Base-by-base conservation (phyloP, 2,888 invertebrate genomes). In the Macrosoma leucophasiata region DNA sequence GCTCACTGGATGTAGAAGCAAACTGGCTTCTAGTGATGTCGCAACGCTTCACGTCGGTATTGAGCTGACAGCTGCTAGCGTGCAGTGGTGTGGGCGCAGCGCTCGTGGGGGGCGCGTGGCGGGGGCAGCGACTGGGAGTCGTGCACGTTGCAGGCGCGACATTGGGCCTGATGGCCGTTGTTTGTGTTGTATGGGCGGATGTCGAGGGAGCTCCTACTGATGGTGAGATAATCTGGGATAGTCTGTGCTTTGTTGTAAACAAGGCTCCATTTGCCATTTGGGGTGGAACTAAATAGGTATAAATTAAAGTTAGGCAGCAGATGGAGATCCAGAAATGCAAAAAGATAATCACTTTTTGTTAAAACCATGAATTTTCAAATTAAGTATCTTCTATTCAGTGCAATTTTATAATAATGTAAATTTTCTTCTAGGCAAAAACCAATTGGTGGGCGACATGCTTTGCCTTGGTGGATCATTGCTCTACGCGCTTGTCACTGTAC, bases 21-120 rank as follows among this genome's bases (percentile, higher is more conserved):
- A 91, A 92, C 62, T 95, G 91, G 68, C 77, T 95, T 41, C 86
- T 95, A 40, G 92, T 94, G 9, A 88, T 90, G 62, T 93, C 95
- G 1, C 95, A 94, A 73, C 54, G 84, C 7, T 85, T 74, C 50
- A 84, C 84, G 1, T 85, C 84, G 1, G 84, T 81, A 22, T 52
- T 84, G 40, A 78, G 79, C 73, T 89, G 90, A 77, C 87, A 95
- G 91, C 84, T 95, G 60, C 77, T 95, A 54, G 93, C 94, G 46
- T 95, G 95, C 69, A 92, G 93, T 42, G 93, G 93, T 3, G 93
- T 95, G 33, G 93, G 94, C 0, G 91, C 91, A 6, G 94, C 94
- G 3, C 69, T 95, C 44, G 88, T 95, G 17, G 94, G 94, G 1
- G 92, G 91, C 52, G 85, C 93, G 1, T 90, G 93, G 72, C 82